Conservation (phyloP, 23 tunicate genomes). For the Pegea sp. region DNA sequence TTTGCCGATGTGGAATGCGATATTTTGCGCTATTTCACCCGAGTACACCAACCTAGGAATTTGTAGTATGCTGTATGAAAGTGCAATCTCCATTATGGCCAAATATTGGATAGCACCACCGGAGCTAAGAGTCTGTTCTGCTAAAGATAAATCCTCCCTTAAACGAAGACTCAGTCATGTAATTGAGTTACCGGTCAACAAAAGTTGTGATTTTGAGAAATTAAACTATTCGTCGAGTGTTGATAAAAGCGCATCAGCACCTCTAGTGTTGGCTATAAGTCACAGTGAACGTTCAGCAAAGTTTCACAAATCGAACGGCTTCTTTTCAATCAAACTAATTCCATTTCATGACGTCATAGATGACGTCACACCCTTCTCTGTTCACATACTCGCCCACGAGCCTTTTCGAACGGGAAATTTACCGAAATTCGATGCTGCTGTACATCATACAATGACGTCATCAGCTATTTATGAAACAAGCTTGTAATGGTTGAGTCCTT, state of each 20-base stretch:
- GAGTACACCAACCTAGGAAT: slow-evolving; percentile 23
- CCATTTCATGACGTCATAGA: slow-evolving; percentile 21
- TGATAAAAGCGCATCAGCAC: slow-evolving; percentile 12
- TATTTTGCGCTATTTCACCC: slow-evolving; percentile 53
- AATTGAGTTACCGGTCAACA: too few relatives aligned
- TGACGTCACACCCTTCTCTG: slow-evolving; percentile 18
- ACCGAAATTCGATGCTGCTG: too few relatives aligned
- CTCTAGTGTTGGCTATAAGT: slow-evolving; percentile 29
- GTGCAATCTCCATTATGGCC: slow-evolving; percentile 39
- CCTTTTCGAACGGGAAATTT: slow-evolving; percentile 59
- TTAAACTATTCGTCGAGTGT: too few relatives aligned
- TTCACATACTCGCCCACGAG: slow-evolving; percentile 26
- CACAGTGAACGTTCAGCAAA: slow-evolving; percentile 46
- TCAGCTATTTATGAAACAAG: too few relatives aligned
- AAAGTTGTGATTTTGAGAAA: too few relatives aligned
- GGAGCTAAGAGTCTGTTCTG: too few relatives aligned
- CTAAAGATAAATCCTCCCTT: too few relatives aligned
- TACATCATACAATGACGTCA: too few relatives aligned
- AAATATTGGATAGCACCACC: slow-evolving; percentile 22
- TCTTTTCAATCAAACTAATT: slow-evolving; percentile 8
- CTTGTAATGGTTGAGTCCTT: too few relatives aligned
- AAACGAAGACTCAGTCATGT: too few relatives aligned
- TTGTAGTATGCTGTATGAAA: slow-evolving; percentile 28
- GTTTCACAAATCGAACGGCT: slow-evolving; percentile 51
- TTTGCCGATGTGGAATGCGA: slow-evolving; percentile 35